Evolutionary conservation across 2,113 vertebrate species (phyloP).

Genomic region (Oreochromis spilurus): DNA sequence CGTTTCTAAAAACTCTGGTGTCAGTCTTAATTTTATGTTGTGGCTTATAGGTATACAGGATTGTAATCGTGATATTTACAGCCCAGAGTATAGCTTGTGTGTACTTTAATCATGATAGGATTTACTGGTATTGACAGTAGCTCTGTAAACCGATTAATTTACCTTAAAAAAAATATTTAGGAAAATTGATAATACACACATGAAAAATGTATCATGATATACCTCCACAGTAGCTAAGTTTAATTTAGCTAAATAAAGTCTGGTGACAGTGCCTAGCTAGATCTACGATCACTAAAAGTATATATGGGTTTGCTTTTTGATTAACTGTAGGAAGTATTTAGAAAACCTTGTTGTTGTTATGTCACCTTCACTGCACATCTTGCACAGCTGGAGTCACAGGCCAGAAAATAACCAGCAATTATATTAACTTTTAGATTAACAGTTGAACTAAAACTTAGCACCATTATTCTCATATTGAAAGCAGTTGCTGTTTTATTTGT

Average conservation of each 20-base stretch:
- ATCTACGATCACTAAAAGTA: not conserved
- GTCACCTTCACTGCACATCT: rapidly evolving
- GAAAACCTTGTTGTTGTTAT: not conserved
- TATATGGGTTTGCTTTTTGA: not conserved
- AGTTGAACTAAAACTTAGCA: not conserved
- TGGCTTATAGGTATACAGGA: not conserved
- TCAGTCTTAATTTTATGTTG: not conserved
- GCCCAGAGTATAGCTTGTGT: not conserved
- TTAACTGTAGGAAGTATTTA: not conserved
- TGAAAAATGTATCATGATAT: not conserved
- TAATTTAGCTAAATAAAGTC: not conserved
- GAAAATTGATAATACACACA: not conserved
- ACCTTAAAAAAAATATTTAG: not conserved
- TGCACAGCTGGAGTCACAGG: not conserved
- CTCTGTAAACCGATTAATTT: not conserved
- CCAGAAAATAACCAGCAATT: not conserved
- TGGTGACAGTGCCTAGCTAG: not conserved
- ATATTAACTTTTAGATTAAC: not conserved
- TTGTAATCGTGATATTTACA: not conserved
- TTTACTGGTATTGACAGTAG: not conserved
- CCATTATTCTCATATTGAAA: not conserved
- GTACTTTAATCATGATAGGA: not conserved
- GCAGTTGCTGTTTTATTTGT: not conserved
- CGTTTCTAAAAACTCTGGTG: not conserved
- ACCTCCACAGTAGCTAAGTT: not conserved